Evolutionary conservation across 2,113 vertebrate genomes (phyloP).

Genomic region (Phoenicopterus ruber): DNA sequence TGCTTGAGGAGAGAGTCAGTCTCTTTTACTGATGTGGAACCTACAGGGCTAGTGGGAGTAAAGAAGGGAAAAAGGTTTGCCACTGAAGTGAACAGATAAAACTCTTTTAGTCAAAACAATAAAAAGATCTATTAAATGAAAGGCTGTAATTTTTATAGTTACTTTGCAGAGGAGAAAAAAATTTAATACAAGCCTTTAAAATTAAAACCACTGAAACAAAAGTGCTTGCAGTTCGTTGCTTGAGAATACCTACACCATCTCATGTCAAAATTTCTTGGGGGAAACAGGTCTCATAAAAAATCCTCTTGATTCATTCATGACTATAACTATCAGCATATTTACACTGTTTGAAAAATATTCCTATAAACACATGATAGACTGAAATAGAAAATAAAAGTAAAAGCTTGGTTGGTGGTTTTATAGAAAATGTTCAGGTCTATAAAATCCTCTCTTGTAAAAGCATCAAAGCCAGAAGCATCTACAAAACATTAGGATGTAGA

Average conservation of each 20-base stretch:
- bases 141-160: neutral
- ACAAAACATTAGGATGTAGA: neutral
- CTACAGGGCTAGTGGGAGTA: neutral
- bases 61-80: neutral
- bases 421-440: neutral
- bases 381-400: constrained; percentile 18
- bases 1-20: neutral
- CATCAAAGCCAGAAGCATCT: neutral
- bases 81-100: neutral
- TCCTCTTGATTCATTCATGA: neutral
- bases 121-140: neutral
- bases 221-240: neutral
- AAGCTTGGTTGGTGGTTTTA: neutral
- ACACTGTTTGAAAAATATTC: constrained; percentile 22
- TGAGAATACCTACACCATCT: neutral
- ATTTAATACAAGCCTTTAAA: neutral
- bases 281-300: constrained; percentile 26
- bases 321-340: neutral
- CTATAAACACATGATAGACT: neutral
- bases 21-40: neutral
- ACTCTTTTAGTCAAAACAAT: neutral
- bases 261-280: neutral
- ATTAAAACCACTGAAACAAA: constrained; percentile 24
- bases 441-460: constrained; percentile 13
- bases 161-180: neutral